phyloP scores from a whole-genome alignment of 2,888 invertebrate genomes.

The Carterocephalus palaemon region DNA sequence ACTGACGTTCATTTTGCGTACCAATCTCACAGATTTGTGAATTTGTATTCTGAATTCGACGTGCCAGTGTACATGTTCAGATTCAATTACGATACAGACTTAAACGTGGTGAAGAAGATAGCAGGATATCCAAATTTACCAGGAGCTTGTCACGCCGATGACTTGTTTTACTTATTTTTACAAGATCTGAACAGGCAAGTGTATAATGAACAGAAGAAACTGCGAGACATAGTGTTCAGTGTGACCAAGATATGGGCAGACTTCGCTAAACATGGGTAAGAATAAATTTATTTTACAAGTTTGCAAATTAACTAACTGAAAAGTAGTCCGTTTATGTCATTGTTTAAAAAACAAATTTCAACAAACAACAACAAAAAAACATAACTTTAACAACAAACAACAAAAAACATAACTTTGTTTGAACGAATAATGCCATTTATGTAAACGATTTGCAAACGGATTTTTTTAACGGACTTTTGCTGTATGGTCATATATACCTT shows the following conservation, averaged over 20 bases:
- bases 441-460: too few relatives aligned
- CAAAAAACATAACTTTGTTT: too few relatives aligned
- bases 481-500: too few relatives aligned
- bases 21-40: conserved; percentile 34
- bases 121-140: conserved; percentile 35
- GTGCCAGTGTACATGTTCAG: conserved; percentile 48
- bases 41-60: conserved; percentile 31
- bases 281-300: too few relatives aligned
- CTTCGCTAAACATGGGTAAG: conserved; percentile 67
- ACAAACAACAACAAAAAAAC: too few relatives aligned
- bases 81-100: conserved; percentile 51
- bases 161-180: conserved; percentile 66
- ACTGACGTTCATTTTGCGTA: conserved; percentile 37
- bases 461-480: too few relatives aligned
- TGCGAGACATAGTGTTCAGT: conserved; percentile 48
- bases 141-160: conserved; percentile 71
- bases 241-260: conserved; percentile 68
- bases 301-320: too few relatives aligned
- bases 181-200: conserved; percentile 48
- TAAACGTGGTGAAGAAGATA: conserved; percentile 48
- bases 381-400: too few relatives aligned
- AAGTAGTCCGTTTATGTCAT: too few relatives aligned
- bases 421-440: too few relatives aligned
- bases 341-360: not conserved
- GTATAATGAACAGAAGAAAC: conserved; percentile 44